phyloP scores from a whole-genome alignment of 1,140 invertebrate genomes.

The Eubasilissa regina region DNA sequence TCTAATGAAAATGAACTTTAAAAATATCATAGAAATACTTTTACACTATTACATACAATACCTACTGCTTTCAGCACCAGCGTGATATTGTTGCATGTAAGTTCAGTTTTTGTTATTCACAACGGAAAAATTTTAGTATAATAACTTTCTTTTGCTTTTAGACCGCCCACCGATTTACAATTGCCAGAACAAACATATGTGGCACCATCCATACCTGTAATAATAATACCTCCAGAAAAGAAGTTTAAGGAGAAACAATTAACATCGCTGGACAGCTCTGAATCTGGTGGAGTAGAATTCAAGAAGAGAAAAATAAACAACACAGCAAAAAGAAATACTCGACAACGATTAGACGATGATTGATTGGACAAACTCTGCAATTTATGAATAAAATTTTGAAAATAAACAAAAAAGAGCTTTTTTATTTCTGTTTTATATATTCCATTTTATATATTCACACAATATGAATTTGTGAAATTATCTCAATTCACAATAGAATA shows the following conservation, averaged over 20 bases:
- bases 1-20: too few relatives aligned
- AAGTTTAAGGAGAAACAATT: conserved; percentile 80
- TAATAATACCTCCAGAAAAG: conserved; percentile 68
- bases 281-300: conserved; percentile 68
- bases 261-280: conserved; percentile 69
- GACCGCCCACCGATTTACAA: conserved; percentile 72
- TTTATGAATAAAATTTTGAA: conserved; percentile 3
- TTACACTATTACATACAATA: too few relatives aligned
- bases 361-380: conserved; percentile 59
- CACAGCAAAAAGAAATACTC: conserved; percentile 71
- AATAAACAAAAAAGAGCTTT: too few relatives aligned
- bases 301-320: conserved; percentile 78
- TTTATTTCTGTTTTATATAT: too few relatives aligned
- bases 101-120: neutral
- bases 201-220: conserved; percentile 63
- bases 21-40: too few relatives aligned
- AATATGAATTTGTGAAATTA: too few relatives aligned
- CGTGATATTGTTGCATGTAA: too few relatives aligned
- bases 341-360: conserved; percentile 75
- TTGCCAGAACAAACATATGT: conserved; percentile 70
- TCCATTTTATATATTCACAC: too few relatives aligned
- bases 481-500: too few relatives aligned
- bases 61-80: too few relatives aligned
- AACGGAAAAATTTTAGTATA: neutral
- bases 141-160: conserved; percentile 20